Conservation (phyloP, 2,888 invertebrate species). For the Eristalis intricaria region DNA sequence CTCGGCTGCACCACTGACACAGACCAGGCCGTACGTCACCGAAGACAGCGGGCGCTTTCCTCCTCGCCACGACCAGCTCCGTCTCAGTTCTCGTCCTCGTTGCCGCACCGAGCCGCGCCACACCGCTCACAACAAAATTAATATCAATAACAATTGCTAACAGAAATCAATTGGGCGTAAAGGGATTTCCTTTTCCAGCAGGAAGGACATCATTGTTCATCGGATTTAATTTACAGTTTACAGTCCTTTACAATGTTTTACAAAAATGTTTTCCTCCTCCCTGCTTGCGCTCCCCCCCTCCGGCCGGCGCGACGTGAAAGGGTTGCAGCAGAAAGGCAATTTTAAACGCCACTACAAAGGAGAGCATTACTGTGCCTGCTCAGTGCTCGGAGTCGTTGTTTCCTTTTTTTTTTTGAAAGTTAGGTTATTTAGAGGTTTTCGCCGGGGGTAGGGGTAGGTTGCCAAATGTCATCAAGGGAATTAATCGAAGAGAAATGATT, state of each 20-base stretch:
- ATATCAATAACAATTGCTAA: slow-evolving; percentile 67
- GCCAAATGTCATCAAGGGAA: slow-evolving; percentile 81
- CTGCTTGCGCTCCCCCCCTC: not conserved
- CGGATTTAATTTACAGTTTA: slow-evolving; percentile 45
- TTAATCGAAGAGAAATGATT: slow-evolving; percentile 82
- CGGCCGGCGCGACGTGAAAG: slow-evolving; percentile 20
- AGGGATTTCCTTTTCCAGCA: slow-evolving; percentile 34
- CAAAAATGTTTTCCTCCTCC: slow-evolving; percentile 19
- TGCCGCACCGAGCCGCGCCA: too few species aligned
- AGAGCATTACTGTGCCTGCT: slow-evolving; percentile 75
- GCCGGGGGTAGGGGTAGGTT: slow-evolving; percentile 48
- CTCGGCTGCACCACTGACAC: not conserved
- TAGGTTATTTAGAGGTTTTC: slow-evolving; percentile 70
- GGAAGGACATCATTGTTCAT: slow-evolving; percentile 57
- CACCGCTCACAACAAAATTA: slow-evolving; percentile 42
- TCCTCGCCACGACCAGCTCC: not conserved
- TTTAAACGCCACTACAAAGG: slow-evolving; percentile 81
- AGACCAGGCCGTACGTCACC: not conserved
- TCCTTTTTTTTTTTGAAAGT: slow-evolving; percentile 27
- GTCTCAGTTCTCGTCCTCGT: not conserved
- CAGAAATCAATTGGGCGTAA: slow-evolving; percentile 66
- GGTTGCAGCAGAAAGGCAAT: slow-evolving; percentile 77
- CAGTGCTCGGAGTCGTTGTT: not conserved
- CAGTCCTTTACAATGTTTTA: slow-evolving; percentile 58
- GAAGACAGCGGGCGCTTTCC: not conserved